Evolutionary conservation across 2,888 invertebrate species (phyloP).

Genomic region (Chloroclysta siterata): DNA sequence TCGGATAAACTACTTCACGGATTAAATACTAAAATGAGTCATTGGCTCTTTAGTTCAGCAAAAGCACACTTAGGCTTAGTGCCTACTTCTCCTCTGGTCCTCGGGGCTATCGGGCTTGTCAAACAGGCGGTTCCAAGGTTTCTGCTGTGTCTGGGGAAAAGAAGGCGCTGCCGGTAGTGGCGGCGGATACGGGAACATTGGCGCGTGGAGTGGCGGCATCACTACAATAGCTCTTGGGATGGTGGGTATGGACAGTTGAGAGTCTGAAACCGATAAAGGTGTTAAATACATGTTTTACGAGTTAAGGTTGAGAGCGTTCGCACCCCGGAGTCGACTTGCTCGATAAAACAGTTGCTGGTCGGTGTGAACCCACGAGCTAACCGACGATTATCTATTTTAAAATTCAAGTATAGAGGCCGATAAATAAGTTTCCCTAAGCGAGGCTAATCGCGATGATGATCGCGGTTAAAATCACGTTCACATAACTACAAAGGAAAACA

Average conservation of each 20-base stretch:
- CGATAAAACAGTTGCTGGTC: neutral
- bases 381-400: constrained; percentile 3
- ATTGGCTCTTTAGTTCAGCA: constrained; percentile 14
- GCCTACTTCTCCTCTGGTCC: constrained; percentile 1
- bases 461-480: too few relatives aligned
- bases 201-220: constrained; percentile 36
- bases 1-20: constrained; percentile 4
- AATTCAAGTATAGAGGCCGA: neutral
- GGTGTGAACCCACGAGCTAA: constrained; percentile 12
- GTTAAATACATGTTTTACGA: neutral
- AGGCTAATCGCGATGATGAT: neutral
- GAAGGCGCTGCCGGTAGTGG: constrained; percentile 21
- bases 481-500: too few relatives aligned
- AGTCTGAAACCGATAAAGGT: constrained; percentile 22
- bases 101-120: constrained; percentile 22
- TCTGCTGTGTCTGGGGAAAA: constrained; percentile 26
- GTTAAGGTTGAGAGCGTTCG: constrained; percentile 1
- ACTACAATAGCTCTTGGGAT: constrained; percentile 30
- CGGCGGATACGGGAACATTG: constrained; percentile 27
- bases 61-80: constrained; percentile 1
- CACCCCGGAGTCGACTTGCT: neutral
- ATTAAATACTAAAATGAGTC: constrained; percentile 24
- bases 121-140: constrained; percentile 32
- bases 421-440: neutral
- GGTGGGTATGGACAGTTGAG: constrained; percentile 23